Evolutionary conservation across 1,140 invertebrate genomes (phyloP).

Genomic region (Cydia splendana): DNA sequence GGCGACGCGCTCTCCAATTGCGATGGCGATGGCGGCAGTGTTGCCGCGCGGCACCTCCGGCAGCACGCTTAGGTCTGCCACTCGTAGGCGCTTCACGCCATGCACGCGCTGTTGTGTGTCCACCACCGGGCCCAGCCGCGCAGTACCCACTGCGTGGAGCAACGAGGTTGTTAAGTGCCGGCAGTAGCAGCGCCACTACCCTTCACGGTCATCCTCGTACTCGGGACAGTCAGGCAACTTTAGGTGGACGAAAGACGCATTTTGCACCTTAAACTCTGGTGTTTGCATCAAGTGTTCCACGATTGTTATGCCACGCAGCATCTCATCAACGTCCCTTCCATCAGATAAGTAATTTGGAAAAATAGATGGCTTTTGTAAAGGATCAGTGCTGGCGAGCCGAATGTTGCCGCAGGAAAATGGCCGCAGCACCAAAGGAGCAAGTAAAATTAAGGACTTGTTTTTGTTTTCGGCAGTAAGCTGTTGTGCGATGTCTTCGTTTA

Average conservation of each 20-base stretch:
- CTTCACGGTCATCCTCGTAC: conserved; percentile 36
- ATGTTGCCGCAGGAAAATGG: conserved; percentile 86
- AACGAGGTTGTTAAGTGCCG: conserved; percentile 72
- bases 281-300: conserved; percentile 80
- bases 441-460: conserved; percentile 58
- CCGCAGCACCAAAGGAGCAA: conserved; percentile 81
- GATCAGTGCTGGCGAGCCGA: conserved; percentile 83
- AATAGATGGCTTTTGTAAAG: conserved; percentile 86
- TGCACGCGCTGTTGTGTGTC: conserved; percentile 60
- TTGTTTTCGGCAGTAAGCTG: conserved; percentile 55
- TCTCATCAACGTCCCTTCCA: conserved; percentile 81
- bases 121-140: conserved; percentile 51
- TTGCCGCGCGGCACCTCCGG: conserved; percentile 66
- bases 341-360: conserved; percentile 87
- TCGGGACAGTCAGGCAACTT: conserved; percentile 42
- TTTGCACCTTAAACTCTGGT: conserved; percentile 69
- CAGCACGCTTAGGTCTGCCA: conserved; percentile 72
- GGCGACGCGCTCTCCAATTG: conserved; percentile 80
- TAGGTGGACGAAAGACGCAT: conserved; percentile 47
- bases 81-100: conserved; percentile 67
- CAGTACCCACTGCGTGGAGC: conserved; percentile 73
- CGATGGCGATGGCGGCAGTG: conserved; percentile 61
- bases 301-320: conserved; percentile 80
- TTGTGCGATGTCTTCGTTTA: conserved; percentile 61
- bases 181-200: conserved; percentile 74